phyloP scores from a whole-genome alignment of 2,113 vertebrate genomes.

The Uria lomvia region DNA sequence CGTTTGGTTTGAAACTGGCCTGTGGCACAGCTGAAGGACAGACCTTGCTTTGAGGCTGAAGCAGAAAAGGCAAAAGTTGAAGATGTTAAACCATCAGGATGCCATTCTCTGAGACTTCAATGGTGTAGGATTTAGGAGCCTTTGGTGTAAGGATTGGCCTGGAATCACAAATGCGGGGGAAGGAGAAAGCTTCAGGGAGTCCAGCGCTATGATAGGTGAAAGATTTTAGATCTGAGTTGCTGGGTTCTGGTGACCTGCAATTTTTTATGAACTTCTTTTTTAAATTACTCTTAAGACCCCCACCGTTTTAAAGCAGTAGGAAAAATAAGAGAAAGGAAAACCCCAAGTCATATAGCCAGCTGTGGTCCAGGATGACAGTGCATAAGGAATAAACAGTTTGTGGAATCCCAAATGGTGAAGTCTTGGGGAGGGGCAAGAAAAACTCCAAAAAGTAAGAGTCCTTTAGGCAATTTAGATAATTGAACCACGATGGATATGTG shows the following conservation, averaged over 20 bases:
- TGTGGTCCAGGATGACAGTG: not conserved
- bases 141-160: not conserved
- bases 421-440: not conserved
- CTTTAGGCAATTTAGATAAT: slow-evolving; percentile 35
- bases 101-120: not conserved
- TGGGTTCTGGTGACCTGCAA: not conserved
- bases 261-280: not conserved
- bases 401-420: not conserved
- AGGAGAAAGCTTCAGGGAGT: not conserved
- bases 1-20: not conserved
- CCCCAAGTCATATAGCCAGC: not conserved
- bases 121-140: not conserved
- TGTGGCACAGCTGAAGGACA: not conserved
- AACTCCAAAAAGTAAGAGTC: not conserved
- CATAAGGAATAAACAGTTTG: not conserved
- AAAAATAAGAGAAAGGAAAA: not conserved
- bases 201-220: not conserved
- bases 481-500: not conserved
- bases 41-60: not conserved
- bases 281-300: not conserved
- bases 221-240: not conserved
- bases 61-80: not conserved
- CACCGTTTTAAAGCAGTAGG: not conserved
- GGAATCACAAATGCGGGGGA: not conserved
- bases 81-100: not conserved